Percentiles rank a stretch among this genome's conserved stretches.
Evolutionary conservation across 2,888 invertebrate genomes (phyloP).

Genomic region (Himalopsyche anomala): DNA sequence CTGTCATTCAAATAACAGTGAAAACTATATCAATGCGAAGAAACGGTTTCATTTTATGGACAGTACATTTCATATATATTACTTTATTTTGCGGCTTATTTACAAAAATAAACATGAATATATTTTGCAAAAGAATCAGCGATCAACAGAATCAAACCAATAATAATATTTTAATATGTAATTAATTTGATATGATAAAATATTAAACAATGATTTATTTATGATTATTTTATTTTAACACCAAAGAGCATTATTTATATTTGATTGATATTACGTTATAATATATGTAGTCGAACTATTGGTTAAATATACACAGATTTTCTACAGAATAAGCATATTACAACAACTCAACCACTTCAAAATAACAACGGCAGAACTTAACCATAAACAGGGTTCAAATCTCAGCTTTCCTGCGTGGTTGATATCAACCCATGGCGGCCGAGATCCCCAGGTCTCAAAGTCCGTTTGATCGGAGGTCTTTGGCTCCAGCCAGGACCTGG

Average conservation of each 20-base stretch:
- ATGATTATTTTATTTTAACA: slow-evolving; percentile 18
- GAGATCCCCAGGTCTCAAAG: slow-evolving; percentile 50
- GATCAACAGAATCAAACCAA: no score
- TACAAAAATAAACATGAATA: no score
- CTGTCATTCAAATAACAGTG: no score
- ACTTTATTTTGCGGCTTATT: no score
- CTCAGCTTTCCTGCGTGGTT: neutral
- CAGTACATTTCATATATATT: no score
- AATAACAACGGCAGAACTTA: neutral
- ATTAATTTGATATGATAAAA: neutral
- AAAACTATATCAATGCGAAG: no score
- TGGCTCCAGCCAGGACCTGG: slow-evolving; percentile 63
- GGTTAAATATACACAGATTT: neutral
- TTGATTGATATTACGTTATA: neutral
- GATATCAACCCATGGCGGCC: slow-evolving; percentile 60
- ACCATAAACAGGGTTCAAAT: neutral
- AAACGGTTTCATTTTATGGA: no score
- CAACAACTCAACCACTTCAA: neutral
- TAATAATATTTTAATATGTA: no score
- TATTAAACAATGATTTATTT: neutral
- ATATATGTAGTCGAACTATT: neutral
- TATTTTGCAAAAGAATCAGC: no score
- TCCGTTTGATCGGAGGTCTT: slow-evolving; percentile 60
- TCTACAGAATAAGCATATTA: neutral
- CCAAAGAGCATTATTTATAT: neutral